Base-by-base conservation (phyloP, 2,888 invertebrate species). In the Euclidia mi region DNA sequence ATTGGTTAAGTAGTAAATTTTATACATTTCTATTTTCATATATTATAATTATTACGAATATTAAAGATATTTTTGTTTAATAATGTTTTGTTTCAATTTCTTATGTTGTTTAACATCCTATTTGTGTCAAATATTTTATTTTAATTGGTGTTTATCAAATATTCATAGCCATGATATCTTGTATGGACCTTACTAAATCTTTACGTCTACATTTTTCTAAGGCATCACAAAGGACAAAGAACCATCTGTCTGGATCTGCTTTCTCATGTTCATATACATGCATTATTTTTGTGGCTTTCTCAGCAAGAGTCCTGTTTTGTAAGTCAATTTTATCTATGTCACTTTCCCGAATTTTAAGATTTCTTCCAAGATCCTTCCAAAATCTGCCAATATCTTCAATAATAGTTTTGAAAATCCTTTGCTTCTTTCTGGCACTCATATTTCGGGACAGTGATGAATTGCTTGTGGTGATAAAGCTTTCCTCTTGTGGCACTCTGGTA, bases 311-410 rank as follows among this genome's bases (percentile, higher is more conserved):
- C 37, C 66, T 76, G 47, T 83, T 69, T 34, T 82, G 78, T 14
- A 65, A 58, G 46, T 94, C 87, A 65, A 93, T 89, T 15, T 88
- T 79, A 71, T 92, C 89, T 51, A 94, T 94, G 1, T 58, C 73
- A 59, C 81, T 66, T 81, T 94, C 93, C 50, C 84, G 79, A 9
- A 93, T 81, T 47, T 82, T 83, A 17, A 94, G 78, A 59, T 85
- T 88, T 57, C 94, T 87, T 12, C 83, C 94, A 4, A 94, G 76
- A 35, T 90, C 89, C 32, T 85, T 81, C 94, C 94, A 94, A 48
- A 68, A 82, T 37, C 72, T 81, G 3, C 94, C 94, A 65, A 94
- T 90, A 61, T 89, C 85, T 62, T 87, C 84, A 46, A 72, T 74
- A 1, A 94, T 78, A 32, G 82, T 89, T 62, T 84, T 63, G 43